Evolutionary conservation across 2,888 invertebrate genomes (phyloP).

Genomic region (Unio delphinus): DNA sequence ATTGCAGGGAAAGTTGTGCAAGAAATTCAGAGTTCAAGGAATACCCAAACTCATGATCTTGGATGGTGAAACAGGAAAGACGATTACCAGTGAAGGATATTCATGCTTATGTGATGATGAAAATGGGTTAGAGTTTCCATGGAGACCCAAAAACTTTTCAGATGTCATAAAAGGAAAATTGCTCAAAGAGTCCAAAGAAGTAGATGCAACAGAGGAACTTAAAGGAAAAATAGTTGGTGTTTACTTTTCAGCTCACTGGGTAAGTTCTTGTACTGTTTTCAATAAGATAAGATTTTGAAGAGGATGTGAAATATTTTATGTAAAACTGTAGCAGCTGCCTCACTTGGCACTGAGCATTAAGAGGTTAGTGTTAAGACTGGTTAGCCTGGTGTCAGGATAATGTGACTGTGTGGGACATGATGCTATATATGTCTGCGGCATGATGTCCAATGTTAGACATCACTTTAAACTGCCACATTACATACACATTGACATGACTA

Average conservation of each 20-base stretch:
- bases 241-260: conserved; percentile 93
- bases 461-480: no score
- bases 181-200: conserved; percentile 66
- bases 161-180: conserved; percentile 62
- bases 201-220: conserved; percentile 57
- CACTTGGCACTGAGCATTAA: no score
- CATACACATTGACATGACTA: no score
- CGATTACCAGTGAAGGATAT: conserved; percentile 79
- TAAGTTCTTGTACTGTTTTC: conserved; percentile 71
- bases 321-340: no score
- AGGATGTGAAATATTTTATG: no score
- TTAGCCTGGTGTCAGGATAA: no score
- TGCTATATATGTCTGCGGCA: no score
- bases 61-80: conserved; percentile 78
- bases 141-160: conserved; percentile 81
- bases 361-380: no score
- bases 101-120: conserved; percentile 82
- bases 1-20: conserved; percentile 81
- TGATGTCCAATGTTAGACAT: no score
- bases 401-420: no score
- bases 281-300: no score
- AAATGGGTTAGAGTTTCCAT: conserved; percentile 80
- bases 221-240: conserved; percentile 81
- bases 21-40: conserved; percentile 84
- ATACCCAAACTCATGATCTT: conserved; percentile 84